Conservation (phyloP, 1,140 invertebrate genomes). For the Pissodes strobi region DNA sequence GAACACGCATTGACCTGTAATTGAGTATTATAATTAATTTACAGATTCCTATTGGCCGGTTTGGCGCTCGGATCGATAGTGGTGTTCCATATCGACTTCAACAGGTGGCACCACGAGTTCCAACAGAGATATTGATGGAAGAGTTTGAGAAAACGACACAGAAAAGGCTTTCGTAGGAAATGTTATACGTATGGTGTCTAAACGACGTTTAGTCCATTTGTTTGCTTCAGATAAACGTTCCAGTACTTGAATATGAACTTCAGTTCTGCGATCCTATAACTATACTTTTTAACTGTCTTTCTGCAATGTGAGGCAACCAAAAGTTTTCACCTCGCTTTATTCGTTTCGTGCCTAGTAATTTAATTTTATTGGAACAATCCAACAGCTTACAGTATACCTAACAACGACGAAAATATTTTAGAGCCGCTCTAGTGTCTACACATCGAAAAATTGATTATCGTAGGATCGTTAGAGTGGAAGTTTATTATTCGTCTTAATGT, state of each 20-base stretch:
- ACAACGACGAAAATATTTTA: no score
- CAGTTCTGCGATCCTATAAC: neutral
- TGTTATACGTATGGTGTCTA: constrained; percentile 20
- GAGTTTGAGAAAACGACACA: constrained; percentile 21
- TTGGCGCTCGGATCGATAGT: constrained; percentile 96
- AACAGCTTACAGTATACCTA: no score
- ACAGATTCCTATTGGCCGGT: constrained; percentile 93
- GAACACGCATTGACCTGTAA: no score
- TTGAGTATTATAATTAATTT: no score
- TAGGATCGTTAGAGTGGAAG: no score
- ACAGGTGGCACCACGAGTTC: constrained; percentile 99
- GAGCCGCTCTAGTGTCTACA: no score
- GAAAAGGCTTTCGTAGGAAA: constrained; percentile 23
- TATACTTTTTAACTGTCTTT: neutral
- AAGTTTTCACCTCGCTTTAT: no score
- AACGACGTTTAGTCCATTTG: neutral
- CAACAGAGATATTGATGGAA: constrained; percentile 81
- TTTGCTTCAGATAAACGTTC: constrained; percentile 18
- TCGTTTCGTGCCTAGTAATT: no score
- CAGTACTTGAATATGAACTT: neutral
- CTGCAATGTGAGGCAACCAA: neutral
- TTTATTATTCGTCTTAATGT: no score
- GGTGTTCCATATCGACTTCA: constrained; percentile 99
- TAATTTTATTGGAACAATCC: no score
- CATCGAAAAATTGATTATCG: no score